phyloP scores from a whole-genome alignment of 2,797 vertebrate species.

The Limosa lapponica region DNA sequence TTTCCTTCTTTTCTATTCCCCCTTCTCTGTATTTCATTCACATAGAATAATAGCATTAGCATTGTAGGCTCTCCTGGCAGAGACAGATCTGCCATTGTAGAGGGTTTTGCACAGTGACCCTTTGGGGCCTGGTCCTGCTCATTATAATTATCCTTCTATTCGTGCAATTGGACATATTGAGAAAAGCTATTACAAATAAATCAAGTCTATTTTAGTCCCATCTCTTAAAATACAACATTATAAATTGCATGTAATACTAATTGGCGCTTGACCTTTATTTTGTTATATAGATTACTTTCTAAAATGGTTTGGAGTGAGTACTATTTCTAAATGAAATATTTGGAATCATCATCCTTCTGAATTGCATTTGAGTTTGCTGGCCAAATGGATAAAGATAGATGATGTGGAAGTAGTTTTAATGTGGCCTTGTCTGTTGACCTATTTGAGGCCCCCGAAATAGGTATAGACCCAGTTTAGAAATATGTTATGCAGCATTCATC shows the following conservation, averaged over 20 bases:
- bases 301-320: constrained; percentile 1
- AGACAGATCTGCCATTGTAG: not conserved
- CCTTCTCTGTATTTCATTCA: not conserved
- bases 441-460: not conserved
- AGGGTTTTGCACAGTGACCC: not conserved
- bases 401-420: not conserved
- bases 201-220: not conserved
- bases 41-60: not conserved
- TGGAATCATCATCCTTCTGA: not conserved
- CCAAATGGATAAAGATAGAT: constrained; percentile 1
- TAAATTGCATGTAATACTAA: not conserved
- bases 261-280: constrained; percentile 30
- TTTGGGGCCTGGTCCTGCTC: not conserved
- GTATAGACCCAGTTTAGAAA: not conserved
- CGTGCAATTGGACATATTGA: not conserved
- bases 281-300: constrained; percentile 15
- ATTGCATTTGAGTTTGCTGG: not conserved
- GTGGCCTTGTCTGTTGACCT: not conserved
- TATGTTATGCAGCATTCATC: not conserved
- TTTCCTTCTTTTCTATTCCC: accelerated
- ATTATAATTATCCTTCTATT: not conserved
- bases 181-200: constrained; percentile 4
- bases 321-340: constrained; percentile 19
- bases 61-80: not conserved
- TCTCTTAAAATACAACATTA: constrained; percentile 27